Conservation (phyloP, 2,113 vertebrate species). For the Carassius auratus region DNA sequence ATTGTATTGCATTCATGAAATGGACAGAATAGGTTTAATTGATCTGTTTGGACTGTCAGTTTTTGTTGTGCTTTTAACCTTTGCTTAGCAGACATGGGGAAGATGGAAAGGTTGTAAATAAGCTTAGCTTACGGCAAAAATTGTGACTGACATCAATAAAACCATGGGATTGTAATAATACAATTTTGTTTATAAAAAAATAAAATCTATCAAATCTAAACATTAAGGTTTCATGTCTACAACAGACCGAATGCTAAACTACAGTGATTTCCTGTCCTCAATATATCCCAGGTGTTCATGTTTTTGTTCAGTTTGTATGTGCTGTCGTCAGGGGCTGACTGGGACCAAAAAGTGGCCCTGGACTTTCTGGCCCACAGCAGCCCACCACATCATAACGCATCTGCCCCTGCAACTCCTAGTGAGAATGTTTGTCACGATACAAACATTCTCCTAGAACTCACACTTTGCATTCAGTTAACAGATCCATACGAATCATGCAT, state of each 20-base stretch:
- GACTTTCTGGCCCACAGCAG: too few species aligned
- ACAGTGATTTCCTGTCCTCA: neutral
- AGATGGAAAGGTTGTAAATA: neutral
- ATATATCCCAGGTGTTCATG: neutral
- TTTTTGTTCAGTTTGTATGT: neutral
- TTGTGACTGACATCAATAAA: neutral
- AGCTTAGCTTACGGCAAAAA: neutral
- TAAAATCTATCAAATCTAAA: neutral
- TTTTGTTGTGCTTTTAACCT: constrained; percentile 13
- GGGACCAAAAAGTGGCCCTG: too few species aligned
- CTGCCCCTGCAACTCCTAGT: too few species aligned
- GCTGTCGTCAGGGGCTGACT: too few species aligned
- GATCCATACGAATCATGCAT: too few species aligned
- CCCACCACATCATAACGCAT: too few species aligned
- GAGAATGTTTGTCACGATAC: too few species aligned
- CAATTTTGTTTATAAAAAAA: neutral
- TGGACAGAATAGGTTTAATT: neutral
- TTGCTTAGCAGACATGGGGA: neutral
- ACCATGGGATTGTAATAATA: neutral
- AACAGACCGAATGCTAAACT: neutral
- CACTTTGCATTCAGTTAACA: too few species aligned
- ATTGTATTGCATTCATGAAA: neutral
- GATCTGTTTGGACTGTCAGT: neutral
- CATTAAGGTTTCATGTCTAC: neutral
- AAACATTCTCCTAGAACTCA: too few species aligned